phyloP scores from a whole-genome alignment of 2,888 invertebrate species.

The Chydorus sphaericus region DNA sequence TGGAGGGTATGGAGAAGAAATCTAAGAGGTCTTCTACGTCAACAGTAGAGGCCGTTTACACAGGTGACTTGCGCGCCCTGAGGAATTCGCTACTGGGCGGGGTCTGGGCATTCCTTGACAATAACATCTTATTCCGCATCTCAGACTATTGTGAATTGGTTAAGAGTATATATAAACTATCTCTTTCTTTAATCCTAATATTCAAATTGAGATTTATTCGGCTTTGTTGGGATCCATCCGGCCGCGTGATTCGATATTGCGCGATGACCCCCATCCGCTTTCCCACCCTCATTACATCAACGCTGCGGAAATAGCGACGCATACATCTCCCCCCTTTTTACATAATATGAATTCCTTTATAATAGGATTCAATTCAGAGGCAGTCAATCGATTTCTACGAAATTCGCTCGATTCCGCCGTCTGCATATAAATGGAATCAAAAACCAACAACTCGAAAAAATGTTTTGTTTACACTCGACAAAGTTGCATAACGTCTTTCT shows the following conservation, averaged over 20 bases:
- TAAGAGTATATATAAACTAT: neutral
- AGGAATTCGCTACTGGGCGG: slow-evolving; percentile 7
- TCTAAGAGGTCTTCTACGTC: neutral
- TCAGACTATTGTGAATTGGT: too few species aligned
- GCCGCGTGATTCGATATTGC: too few species aligned
- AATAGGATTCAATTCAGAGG: neutral
- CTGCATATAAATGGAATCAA: neutral
- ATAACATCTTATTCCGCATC: too few species aligned
- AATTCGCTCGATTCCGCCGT: too few species aligned
- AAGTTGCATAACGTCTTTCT: neutral
- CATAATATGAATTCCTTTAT: slow-evolving; percentile 6
- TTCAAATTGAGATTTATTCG: neutral
- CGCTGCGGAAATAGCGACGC: neutral
- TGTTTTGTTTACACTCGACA: neutral
- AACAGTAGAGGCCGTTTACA: neutral
- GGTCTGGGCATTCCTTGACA: slow-evolving; percentile 3
- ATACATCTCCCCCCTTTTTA: neutral
- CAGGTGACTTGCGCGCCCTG: neutral
- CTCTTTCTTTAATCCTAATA: neutral
- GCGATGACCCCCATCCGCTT: slow-evolving; percentile 2
- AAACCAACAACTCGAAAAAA: neutral
- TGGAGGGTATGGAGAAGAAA: neutral
- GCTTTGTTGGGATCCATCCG: neutral
- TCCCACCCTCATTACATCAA: slow-evolving; percentile 5
- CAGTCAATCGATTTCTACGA: slow-evolving; percentile 4